phyloP scores from a whole-genome alignment of 2,888 invertebrate genomes.

The Synergus umbraculus region DNA sequence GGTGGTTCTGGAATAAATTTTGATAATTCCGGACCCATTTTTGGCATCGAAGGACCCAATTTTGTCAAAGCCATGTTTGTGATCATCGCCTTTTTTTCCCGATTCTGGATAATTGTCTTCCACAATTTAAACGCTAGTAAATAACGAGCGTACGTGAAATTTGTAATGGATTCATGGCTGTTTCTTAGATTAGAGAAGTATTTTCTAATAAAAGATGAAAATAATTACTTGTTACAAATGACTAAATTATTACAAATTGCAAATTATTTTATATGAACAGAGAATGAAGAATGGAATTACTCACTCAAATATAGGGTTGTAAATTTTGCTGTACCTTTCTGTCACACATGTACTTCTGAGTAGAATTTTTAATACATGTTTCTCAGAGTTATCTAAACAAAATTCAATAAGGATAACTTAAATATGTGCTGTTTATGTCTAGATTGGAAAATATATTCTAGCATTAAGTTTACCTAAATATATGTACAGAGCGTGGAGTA shows the following conservation, averaged over 20 bases:
- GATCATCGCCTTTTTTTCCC: constrained; percentile 61
- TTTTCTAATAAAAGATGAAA: constrained; percentile 60
- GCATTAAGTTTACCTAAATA: constrained; percentile 66
- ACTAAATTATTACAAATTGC: not conserved
- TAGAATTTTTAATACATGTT: constrained; percentile 71
- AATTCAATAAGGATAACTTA: constrained; percentile 31
- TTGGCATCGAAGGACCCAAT: constrained; percentile 63
- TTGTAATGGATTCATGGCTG: constrained; percentile 56
- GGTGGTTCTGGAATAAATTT: constrained; percentile 63
- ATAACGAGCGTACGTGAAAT: constrained; percentile 67
- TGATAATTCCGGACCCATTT: constrained; percentile 57
- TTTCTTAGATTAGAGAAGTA: constrained; percentile 60
- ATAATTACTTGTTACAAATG: constrained; percentile 6
- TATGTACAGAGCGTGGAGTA: constrained; percentile 67
- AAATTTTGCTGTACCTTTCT: constrained; percentile 66
- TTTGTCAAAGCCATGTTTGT: constrained; percentile 63
- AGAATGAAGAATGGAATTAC: constrained; percentile 36
- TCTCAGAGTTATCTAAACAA: constrained; percentile 68
- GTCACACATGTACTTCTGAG: constrained; percentile 64
- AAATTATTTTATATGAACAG: too few relatives aligned
- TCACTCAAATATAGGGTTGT: constrained; percentile 66
- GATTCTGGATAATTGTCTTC: constrained; percentile 64
- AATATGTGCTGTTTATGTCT: not conserved
- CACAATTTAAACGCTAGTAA: constrained; percentile 70
- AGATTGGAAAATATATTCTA: not conserved